Evolutionary conservation across 1,140 invertebrate genomes (phyloP).

Genomic region (Cepaea nemoralis): DNA sequence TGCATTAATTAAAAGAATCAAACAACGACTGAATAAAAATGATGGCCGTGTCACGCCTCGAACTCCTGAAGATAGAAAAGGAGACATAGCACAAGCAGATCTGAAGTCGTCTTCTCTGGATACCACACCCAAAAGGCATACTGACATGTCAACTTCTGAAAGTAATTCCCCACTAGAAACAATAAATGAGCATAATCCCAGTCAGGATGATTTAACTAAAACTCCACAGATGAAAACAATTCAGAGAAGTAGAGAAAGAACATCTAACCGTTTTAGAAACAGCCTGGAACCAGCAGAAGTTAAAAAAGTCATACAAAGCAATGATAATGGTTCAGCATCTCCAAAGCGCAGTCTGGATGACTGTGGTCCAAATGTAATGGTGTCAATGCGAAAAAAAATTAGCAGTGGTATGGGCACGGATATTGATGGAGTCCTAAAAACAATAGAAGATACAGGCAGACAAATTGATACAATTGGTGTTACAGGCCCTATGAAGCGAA

Average conservation of each 20-base stretch:
- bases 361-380: conserved; percentile 42
- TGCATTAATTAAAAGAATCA: conserved; percentile 45
- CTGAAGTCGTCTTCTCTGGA: background rate
- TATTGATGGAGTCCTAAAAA: conserved; percentile 64
- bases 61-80: conserved; percentile 26
- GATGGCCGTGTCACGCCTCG: conserved; percentile 33
- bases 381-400: conserved; percentile 57
- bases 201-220: conserved; percentile 24
- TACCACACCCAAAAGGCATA: conserved; percentile 19
- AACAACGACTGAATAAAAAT: conserved; percentile 42
- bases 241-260: conserved; percentile 48
- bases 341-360: conserved; percentile 27
- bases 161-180: conserved; percentile 43
- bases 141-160: conserved; percentile 30
- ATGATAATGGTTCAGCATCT: conserved; percentile 9
- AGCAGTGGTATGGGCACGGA: conserved; percentile 61
- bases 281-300: conserved; percentile 55
- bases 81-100: background rate
- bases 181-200: conserved; percentile 48
- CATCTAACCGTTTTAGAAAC: conserved; percentile 53
- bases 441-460: conserved; percentile 61
- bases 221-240: conserved; percentile 12
- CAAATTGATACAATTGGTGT: conserved; percentile 51
- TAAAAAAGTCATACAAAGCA: conserved; percentile 44
- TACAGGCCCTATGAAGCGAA: conserved; percentile 46